phyloP scores from a whole-genome alignment of 2,113 vertebrate species.

The Xenotilapia caudafasciata region DNA sequence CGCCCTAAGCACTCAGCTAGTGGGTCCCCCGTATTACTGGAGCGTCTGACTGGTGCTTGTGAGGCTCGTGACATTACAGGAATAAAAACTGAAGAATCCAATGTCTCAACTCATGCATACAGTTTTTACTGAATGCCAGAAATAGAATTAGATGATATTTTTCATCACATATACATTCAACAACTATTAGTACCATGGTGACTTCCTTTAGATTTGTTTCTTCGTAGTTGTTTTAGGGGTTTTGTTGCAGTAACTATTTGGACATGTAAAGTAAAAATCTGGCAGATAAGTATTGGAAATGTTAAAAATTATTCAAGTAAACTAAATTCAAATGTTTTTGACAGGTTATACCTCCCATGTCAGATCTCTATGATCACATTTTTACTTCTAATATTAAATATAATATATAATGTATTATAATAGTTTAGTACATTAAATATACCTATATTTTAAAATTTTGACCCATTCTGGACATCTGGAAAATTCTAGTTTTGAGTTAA shows the following conservation, averaged over 20 bases:
- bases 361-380: neutral
- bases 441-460: neutral
- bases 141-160: neutral
- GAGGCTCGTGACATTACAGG: neutral
- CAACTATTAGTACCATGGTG: accelerated
- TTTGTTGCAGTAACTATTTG: neutral
- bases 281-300: neutral
- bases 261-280: neutral
- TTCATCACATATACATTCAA: neutral
- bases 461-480: neutral
- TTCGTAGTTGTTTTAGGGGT: neutral
- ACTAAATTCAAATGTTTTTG: neutral
- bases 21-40: neutral
- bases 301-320: neutral
- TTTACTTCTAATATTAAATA: neutral
- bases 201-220: neutral
- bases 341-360: neutral
- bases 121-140: neutral
- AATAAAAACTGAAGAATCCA: neutral
- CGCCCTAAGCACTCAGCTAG: neutral
- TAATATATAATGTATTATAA: neutral
- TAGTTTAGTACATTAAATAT: accelerated
- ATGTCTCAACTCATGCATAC: neutral
- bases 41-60: neutral
- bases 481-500: neutral